These are phyloP conservation scores for Lycodopsis pacificus DNA, from an alignment of 2,797 vertebrate genomes.

Conservation along the genomic window DNA sequence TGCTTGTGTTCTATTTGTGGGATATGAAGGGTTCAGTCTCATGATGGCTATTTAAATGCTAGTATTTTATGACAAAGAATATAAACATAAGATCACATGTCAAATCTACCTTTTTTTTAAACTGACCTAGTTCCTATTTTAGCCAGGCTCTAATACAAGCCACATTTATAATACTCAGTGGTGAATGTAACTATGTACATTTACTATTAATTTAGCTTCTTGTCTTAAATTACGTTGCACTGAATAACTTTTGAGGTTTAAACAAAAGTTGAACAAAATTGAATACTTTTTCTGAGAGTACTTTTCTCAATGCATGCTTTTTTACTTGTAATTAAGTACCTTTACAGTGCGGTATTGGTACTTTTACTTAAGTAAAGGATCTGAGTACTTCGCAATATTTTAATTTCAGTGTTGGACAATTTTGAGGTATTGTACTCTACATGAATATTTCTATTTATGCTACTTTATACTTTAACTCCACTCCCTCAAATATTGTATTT, in stretches of 20 bases:
- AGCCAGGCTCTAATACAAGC: background rate
- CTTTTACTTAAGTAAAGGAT: background rate
- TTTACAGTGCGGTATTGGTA: background rate
- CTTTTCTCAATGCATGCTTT: background rate
- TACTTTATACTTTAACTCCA: background rate
- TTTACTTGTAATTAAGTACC: background rate
- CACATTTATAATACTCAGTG: constrained; percentile 8
- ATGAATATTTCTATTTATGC: background rate
- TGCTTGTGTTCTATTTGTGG: constrained; percentile 22
- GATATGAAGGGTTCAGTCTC: constrained; percentile 37
- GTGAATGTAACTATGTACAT: background rate
- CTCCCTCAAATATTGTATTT: background rate
- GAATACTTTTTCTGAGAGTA: background rate
- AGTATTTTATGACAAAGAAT: constrained; percentile 54
- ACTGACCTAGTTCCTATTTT: constrained; percentile 59
- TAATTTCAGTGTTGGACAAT: background rate
- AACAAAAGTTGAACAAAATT: background rate
- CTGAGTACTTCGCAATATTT: background rate
- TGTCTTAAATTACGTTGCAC: background rate
- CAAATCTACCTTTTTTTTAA: constrained; percentile 48
- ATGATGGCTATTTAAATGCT: constrained; percentile 54
- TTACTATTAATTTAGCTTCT: background rate
- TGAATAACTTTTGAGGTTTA: background rate
- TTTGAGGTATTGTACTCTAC: background rate
- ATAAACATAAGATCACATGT: constrained; percentile 64